These are phyloP conservation scores for Halcyon leucocephala DNA, from an alignment of 2,797 vertebrate species.

Conservation along the genomic window DNA sequence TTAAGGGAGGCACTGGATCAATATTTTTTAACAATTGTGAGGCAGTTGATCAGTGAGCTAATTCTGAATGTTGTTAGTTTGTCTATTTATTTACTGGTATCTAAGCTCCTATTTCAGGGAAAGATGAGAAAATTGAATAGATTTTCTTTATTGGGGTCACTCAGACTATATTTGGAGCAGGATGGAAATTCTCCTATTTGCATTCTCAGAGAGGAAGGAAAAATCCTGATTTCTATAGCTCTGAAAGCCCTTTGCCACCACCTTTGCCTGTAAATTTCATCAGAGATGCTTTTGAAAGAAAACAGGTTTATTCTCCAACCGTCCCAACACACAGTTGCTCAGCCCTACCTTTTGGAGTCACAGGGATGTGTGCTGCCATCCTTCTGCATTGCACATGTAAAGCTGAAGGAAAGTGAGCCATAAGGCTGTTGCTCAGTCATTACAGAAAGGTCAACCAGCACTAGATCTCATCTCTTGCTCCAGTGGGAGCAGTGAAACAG, in stretches of 20 bases:
- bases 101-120: neutral
- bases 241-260: neutral
- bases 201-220: neutral
- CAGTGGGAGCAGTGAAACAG: neutral
- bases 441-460: neutral
- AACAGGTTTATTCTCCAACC: neutral
- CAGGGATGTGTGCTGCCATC: neutral
- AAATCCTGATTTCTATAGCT: neutral
- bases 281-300: neutral
- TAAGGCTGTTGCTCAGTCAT: neutral
- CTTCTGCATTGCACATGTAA: neutral
- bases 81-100: neutral
- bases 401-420: neutral
- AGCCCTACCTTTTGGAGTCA: neutral
- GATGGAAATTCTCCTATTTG: neutral
- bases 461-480: neutral
- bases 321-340: neutral
- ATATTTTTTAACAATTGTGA: neutral
- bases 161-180: neutral
- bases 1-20: neutral
- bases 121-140: neutral
- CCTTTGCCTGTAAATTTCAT: neutral
- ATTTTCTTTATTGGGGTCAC: neutral
- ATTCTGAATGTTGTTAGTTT: neutral
- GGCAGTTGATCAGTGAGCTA: neutral